phyloP scores from a whole-genome alignment of 2,113 vertebrate genomes.

The Sorex fumeus region DNA sequence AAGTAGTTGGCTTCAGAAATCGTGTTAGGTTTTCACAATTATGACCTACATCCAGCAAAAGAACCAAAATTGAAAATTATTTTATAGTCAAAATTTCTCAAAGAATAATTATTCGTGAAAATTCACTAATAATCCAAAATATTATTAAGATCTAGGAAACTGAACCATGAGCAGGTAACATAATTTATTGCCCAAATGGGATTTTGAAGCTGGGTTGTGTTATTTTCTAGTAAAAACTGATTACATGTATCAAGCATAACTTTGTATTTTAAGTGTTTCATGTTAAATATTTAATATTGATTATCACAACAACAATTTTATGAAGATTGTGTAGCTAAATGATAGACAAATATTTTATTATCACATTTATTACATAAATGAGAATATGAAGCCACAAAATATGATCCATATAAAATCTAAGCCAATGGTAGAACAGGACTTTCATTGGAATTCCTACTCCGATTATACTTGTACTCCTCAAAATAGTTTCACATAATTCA shows the following conservation, averaged over 20 bases:
- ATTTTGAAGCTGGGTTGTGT: not conserved
- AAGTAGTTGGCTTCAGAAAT: conserved; percentile 74
- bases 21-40: conserved; percentile 16
- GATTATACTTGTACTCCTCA: not conserved
- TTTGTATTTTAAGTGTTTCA: no score
- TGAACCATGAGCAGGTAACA: no score
- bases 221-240: not conserved
- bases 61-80: not conserved
- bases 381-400: not conserved
- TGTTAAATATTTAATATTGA: no score
- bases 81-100: not conserved
- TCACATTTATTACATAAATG: conserved; percentile 14
- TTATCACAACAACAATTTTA: not conserved
- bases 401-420: not conserved
- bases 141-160: conserved; percentile 1
- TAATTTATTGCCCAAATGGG: not conserved
- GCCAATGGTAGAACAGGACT: not conserved
- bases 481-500: not conserved
- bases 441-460: not conserved
- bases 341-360: not conserved
- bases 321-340: no score
- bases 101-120: not conserved
- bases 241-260: not conserved
- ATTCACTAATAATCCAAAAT: not conserved
- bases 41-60: not conserved